These are phyloP conservation scores for Fistularia commersonii DNA, from an alignment of 2,797 vertebrate species.

Conservation along the genomic window DNA sequence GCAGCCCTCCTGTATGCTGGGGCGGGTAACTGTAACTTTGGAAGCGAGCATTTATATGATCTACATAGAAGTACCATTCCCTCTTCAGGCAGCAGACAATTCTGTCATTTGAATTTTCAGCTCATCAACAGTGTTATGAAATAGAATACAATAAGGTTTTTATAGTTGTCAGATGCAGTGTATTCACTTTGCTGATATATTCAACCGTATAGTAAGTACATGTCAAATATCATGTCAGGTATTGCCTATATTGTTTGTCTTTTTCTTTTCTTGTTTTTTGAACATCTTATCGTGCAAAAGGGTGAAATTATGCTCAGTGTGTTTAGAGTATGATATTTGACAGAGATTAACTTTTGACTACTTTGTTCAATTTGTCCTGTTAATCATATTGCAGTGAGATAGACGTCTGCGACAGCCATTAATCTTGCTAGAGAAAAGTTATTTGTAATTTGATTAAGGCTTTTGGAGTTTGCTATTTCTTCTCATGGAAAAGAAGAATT, in stretches of 20 bases:
- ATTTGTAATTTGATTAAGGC: constrained; percentile 2
- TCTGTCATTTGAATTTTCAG: constrained; percentile 20
- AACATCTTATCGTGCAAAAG: too few relatives aligned
- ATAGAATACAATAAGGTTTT: background rate
- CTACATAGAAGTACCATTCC: constrained; percentile 42
- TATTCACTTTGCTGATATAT: background rate
- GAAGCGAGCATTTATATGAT: constrained; percentile 39
- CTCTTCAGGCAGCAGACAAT: constrained; percentile 23
- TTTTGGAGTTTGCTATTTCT: constrained; percentile 12
- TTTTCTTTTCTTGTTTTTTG: too few relatives aligned
- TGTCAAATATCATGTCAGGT: too few relatives aligned
- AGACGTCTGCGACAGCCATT: too few relatives aligned
- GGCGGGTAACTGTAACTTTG: constrained; percentile 43
- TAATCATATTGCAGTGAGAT: too few relatives aligned
- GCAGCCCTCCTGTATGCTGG: constrained; percentile 21
- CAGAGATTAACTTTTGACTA: too few relatives aligned
- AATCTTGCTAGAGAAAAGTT: background rate
- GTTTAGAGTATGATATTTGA: too few relatives aligned
- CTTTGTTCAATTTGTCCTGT: too few relatives aligned
- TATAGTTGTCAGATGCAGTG: background rate
- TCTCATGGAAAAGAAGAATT: background rate
- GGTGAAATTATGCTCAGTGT: too few relatives aligned
- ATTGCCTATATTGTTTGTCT: too few relatives aligned
- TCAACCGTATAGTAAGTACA: too few relatives aligned
- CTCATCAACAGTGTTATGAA: constrained; percentile 2